phyloP scores from a whole-genome alignment of 2,113 vertebrate genomes.

The Equus quagga region DNA sequence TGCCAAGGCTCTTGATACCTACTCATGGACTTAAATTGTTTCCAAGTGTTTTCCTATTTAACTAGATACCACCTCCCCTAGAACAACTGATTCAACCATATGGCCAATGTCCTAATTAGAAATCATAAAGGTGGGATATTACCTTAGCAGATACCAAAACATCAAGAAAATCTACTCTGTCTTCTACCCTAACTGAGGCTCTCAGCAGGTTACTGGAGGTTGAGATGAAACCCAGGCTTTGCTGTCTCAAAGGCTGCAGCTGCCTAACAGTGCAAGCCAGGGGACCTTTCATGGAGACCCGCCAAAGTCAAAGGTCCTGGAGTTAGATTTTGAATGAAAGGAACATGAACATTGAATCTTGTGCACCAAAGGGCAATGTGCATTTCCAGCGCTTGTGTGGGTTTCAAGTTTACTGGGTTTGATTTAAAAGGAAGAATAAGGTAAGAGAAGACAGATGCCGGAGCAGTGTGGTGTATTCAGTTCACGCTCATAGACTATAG shows the following conservation, averaged over 20 bases:
- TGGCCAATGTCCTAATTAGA: background rate
- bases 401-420: background rate
- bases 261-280: background rate
- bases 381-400: background rate
- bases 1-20: background rate
- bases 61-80: background rate
- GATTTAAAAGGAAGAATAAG: background rate
- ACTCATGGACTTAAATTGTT: background rate
- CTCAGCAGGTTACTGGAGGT: background rate
- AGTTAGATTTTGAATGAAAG: background rate
- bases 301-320: background rate
- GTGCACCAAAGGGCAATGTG: background rate
- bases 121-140: background rate
- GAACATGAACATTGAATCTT: background rate
- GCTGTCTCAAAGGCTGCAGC: background rate
- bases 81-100: background rate
- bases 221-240: background rate
- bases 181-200: rapidly evolving
- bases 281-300: background rate
- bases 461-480: background rate
- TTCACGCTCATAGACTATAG: background rate
- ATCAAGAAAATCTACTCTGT: background rate
- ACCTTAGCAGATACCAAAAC: background rate
- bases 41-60: background rate
- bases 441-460: background rate